Evolutionary conservation across 2,888 invertebrate species (phyloP), one percentile per base, ranked within the genome.

Genomic region (Tyria jacobaeae): DNA sequence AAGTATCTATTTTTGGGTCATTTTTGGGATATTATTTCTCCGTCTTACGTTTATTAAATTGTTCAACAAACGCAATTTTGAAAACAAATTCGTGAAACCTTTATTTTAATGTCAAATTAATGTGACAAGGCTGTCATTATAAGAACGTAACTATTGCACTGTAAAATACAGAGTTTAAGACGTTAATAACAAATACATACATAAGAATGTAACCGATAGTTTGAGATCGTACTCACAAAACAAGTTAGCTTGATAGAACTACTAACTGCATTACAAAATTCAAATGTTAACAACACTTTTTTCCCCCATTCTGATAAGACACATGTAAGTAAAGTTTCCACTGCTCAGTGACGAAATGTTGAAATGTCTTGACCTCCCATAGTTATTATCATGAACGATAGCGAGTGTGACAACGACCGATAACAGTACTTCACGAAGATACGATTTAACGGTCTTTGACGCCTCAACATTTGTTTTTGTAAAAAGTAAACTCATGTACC

Each of bases 281-380:
- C 41, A 50, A 56, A 60, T 54, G 31, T 24, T 10, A 60, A 54
- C 54, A 55, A 2, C 25, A 57, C 7, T 37, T 62, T 39, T 60
- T 59, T 65, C 53, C 68, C 62, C 67, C 62, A 68, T 48, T 10
- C 27, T 64, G 78, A 62, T 63, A 63, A 63, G 54, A 50, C 62
- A 58, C 41, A 61, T 63, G 62, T 27, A n/a, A 35, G 70, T 75
- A 71, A 70, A 72, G 68, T 70, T 80, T 78, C 79, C 81, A 74
- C 65, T 66, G 58, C 25, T 14, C 52, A 44, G 48, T 66, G 73
- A 76, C 77, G 78, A 71, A 76, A 80, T 64, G 73, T 64, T 60
- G 64, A 71, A 76, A 73, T 75, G 81, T 80, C 82, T 78, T 76
- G 85, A 83, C 85, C 86, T 83, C 82, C 83, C 82, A 81, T 86